phyloP scores from a whole-genome alignment of 92 coral and sea anemone genomes.

The Phymanthus crucifer region DNA sequence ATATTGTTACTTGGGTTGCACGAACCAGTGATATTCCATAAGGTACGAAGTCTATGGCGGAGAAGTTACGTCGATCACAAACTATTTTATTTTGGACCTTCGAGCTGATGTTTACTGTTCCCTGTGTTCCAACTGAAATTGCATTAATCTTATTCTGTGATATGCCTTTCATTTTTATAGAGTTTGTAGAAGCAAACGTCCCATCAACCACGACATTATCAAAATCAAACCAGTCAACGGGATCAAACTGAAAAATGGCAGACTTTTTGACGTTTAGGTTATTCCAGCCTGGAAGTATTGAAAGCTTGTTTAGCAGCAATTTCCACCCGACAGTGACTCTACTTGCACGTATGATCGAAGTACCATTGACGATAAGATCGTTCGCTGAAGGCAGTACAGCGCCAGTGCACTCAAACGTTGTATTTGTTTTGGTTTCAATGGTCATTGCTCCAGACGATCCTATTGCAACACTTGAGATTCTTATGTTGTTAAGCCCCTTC shows the following conservation, averaged over 20 bases:
- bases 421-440: constrained; percentile 22
- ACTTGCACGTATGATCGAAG: constrained; percentile 39
- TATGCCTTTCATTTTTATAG: constrained; percentile 44
- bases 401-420: constrained; percentile 6
- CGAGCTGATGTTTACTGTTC: constrained; percentile 24
- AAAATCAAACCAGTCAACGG: constrained; percentile 42
- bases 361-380: constrained; percentile 14
- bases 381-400: constrained; percentile 2
- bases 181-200: constrained; percentile 26
- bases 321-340: constrained; percentile 31
- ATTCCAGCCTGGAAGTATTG: constrained; percentile 51
- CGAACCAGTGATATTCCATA: constrained; percentile 32
- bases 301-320: constrained; percentile 30
- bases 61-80: constrained; percentile 16
- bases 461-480: constrained; percentile 20
- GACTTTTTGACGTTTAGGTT: constrained; percentile 15
- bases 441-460: constrained; percentile 31
- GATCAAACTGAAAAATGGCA: constrained; percentile 43
- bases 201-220: constrained; percentile 32
- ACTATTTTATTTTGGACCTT: constrained; percentile 15
- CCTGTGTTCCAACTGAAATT: constrained; percentile 30
- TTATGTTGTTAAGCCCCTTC: constrained; percentile 40
- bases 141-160: constrained; percentile 26
- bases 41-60: not conserved
- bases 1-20: constrained; percentile 6